Evolutionary conservation across 2,113 vertebrate genomes (phyloP).

Genomic region (Cathartes aura): DNA sequence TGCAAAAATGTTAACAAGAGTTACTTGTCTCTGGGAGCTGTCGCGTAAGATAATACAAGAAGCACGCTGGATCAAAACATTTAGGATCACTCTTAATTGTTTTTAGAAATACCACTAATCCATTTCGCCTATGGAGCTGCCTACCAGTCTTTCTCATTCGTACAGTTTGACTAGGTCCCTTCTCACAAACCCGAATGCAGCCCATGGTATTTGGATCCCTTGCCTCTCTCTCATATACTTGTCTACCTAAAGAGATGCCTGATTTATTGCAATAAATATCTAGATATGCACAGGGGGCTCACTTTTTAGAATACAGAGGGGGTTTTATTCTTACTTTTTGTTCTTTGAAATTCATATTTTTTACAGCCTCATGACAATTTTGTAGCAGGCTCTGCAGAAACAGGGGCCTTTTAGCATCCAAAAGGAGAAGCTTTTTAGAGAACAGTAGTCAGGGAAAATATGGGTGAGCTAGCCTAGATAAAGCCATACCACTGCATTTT

Average conservation of each 20-base stretch:
- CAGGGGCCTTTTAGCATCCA: not conserved
- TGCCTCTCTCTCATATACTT: not conserved
- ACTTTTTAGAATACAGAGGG: not conserved
- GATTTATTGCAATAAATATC: not conserved
- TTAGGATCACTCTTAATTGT: not conserved
- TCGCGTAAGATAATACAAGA: not conserved
- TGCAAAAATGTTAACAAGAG: not conserved
- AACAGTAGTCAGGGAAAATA: not conserved
- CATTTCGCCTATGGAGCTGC: not conserved
- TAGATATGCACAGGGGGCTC: not conserved
- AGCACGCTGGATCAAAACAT: not conserved
- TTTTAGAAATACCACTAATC: not conserved
- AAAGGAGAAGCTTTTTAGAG: not conserved
- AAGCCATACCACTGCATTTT: not conserved
- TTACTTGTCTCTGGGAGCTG: not conserved
- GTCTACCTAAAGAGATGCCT: not conserved
- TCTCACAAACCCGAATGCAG: not conserved
- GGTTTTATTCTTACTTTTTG: not conserved
- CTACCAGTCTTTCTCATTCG: not conserved
- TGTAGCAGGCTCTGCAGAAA: not conserved
- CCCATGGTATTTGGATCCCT: not conserved
- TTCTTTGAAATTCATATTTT: not conserved
- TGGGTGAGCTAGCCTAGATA: not conserved
- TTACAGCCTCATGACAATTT: not conserved
- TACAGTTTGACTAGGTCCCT: not conserved